Percentiles rank a stretch among this genome's conserved stretches.
Evolutionary conservation across 2,797 vertebrate genomes (phyloP).

Genomic region (Myripristis murdjan): DNA sequence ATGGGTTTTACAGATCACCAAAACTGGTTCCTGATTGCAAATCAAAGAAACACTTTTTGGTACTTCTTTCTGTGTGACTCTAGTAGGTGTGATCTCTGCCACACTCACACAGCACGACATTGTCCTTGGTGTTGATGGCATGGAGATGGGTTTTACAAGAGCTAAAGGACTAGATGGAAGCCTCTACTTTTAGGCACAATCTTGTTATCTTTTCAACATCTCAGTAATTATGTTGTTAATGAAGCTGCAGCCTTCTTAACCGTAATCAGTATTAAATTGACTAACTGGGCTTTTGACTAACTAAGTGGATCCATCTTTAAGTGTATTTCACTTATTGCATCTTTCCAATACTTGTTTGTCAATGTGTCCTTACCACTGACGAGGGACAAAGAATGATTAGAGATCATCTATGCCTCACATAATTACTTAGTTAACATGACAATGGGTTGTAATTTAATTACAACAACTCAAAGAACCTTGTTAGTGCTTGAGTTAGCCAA

Average conservation of each 20-base stretch:
- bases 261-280: conserved; percentile 12
- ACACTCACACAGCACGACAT: conserved; percentile 37
- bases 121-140: conserved; percentile 40
- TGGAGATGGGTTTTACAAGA: conserved; percentile 36
- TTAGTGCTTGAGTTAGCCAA: conserved; percentile 64
- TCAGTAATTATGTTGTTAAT: conserved; percentile 23
- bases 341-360: conserved; percentile 14
- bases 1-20: conserved; percentile 38
- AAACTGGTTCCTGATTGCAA: conserved; percentile 34
- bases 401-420: conserved; percentile 51
- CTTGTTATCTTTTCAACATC: conserved; percentile 49
- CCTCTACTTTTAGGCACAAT: conserved; percentile 48
- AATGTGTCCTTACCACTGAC: conserved; percentile 14
- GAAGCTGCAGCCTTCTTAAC: conserved; percentile 15
- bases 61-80: neutral
- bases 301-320: neutral
- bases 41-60: conserved; percentile 36
- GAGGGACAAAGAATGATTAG: conserved; percentile 28
- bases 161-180: conserved; percentile 34
- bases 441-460: conserved; percentile 73
- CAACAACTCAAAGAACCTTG: conserved; percentile 54
- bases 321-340: conserved; percentile 14
- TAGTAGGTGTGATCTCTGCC: conserved; percentile 41
- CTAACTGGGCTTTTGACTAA: neutral
- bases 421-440: conserved; percentile 72